Evolutionary conservation across 2,113 vertebrate species (phyloP), one percentile per base, ranked within the genome.

Genomic region (Potamarius usumacintae): DNA sequence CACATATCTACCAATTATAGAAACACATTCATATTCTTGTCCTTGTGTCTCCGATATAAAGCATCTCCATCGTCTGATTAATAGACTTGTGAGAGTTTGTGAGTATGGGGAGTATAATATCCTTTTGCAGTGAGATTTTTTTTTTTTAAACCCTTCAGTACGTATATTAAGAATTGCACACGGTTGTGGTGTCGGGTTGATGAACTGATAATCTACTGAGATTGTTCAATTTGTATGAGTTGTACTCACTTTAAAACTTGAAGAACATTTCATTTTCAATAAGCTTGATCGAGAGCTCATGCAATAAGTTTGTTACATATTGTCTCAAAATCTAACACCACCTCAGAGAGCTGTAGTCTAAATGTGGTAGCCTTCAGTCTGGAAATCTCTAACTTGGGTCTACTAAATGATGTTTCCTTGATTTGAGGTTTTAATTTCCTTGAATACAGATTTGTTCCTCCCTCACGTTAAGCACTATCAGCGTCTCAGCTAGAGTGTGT

Each of bases 401-500:
- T 83, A 25, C 42, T 84, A 34, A 80, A 60, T 42, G 48, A 48
- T 42, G 7, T 67, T 84, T 77, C 25, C 82, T 83, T 84, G 87
- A 90, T 90, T 88, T 88, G 85, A 84, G 87, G 85, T 65, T 88
- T 86, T 90, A 82, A 84, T 88, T 53, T 85, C 63, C 50, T 84
- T 48, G 58, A 80, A 72, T 55, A 52, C 50, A 77, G 58, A 63
- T 88, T 86, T 86, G 81, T 81, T 88, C 30, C 50, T 77, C 80
- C 63, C 63, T 60, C 62, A 69, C 22, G 34, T 84, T 27, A 60
- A 53, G 79, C 27, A 30, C 72, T 83, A 42, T 15, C 42, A 74
- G 80, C 27, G 25, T 74, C 67, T 83, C 25, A 57, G 48, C 10
- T 15, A 5, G 18, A 55, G n/a, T 82, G 77, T 27, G n/a, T 14